Conservation (phyloP, 2,888 invertebrate species). For the Apocheima hispidaria region DNA sequence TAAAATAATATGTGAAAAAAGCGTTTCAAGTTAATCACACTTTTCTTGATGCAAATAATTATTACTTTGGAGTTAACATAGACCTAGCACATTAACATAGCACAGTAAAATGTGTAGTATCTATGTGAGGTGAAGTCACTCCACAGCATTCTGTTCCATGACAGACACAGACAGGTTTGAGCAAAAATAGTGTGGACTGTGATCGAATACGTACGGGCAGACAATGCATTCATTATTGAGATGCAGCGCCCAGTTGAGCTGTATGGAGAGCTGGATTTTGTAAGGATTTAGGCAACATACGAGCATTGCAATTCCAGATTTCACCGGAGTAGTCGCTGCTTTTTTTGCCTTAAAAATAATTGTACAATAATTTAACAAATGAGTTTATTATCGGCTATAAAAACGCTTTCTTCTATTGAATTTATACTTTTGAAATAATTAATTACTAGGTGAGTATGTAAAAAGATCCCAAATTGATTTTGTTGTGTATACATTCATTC, state of each 20-base stretch:
- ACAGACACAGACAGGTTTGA: constrained; percentile 81
- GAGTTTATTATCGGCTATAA: too few relatives aligned
- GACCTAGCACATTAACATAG: too few relatives aligned
- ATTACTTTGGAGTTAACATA: too few relatives aligned
- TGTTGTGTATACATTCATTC: background rate
- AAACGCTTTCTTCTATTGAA: too few relatives aligned
- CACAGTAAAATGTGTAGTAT: too few relatives aligned
- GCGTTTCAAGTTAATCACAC: too few relatives aligned
- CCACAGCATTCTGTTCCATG: constrained; percentile 59
- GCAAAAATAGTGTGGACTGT: constrained; percentile 80
- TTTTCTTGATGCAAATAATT: too few relatives aligned
- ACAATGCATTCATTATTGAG: constrained; percentile 84
- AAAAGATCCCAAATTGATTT: constrained; percentile 6
- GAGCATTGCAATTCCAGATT: constrained; percentile 3
- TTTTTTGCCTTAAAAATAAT: background rate
- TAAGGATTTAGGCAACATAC: constrained; percentile 23
- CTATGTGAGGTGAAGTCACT: constrained; percentile 39
- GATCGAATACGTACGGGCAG: constrained; percentile 71
- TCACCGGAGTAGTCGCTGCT: constrained; percentile 7
- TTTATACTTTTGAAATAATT: too few relatives aligned
- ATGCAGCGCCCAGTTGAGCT: constrained; percentile 56
- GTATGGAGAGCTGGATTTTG: constrained; percentile 33
- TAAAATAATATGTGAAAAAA: too few relatives aligned
- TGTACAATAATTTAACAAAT: too few relatives aligned
- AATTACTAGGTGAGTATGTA: background rate